Percentiles rank a stretch among this genome's conserved stretches.
phyloP scores from a whole-genome alignment of 2,797 vertebrate species.

The Morelia viridis region DNA sequence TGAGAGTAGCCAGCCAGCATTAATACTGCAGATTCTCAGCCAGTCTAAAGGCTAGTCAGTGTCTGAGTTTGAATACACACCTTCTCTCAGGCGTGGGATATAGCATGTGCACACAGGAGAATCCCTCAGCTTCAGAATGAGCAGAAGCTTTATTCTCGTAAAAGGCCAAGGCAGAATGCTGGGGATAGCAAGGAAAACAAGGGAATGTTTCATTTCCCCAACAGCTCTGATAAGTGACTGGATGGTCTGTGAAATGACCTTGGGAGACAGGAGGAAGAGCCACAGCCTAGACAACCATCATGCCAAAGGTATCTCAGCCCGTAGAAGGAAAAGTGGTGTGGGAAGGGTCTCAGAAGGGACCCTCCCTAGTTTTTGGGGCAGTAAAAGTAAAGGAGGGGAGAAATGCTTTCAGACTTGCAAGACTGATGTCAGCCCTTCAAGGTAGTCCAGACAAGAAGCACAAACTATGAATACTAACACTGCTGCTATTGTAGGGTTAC shows the following conservation, averaged over 20 bases:
- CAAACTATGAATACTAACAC: neutral
- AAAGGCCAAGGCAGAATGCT: neutral
- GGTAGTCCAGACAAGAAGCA: neutral
- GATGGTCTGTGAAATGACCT: neutral
- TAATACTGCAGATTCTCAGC: neutral
- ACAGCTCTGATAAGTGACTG: neutral
- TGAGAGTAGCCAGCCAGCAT: neutral
- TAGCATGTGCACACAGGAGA: neutral
- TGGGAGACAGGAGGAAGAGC: neutral
- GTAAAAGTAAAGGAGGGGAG: neutral
- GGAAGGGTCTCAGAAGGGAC: neutral
- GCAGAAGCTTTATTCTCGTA: neutral
- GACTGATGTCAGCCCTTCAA: neutral
- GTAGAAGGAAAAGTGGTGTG: neutral
- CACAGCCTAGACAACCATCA: neutral
- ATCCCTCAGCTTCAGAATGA: neutral
- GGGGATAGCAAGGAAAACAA: neutral
- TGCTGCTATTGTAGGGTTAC: neutral
- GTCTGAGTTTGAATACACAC: neutral
- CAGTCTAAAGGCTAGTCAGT: neutral
- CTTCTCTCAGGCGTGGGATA: neutral
- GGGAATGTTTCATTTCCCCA: no score
- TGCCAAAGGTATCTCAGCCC: neutral
- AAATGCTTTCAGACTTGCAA: neutral
- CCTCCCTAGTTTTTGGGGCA: neutral